These are phyloP conservation scores for Cydia strobilella DNA, from an alignment of 1,140 invertebrate species.

Conservation along the genomic window DNA sequence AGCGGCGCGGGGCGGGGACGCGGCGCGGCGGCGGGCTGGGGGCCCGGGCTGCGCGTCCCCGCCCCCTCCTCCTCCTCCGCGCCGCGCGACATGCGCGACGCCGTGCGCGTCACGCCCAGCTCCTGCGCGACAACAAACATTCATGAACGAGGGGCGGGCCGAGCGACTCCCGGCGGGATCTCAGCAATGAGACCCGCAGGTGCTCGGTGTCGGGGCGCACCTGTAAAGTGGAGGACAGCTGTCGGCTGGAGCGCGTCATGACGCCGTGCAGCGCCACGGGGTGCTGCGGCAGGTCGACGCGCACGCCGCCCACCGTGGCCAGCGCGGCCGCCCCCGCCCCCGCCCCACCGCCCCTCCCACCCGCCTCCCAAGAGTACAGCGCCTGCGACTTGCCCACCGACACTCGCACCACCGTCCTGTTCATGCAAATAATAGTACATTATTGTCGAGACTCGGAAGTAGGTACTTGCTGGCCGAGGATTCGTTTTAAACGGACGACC, in stretches of 20 bases:
- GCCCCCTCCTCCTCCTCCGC: slow-evolving; percentile 34
- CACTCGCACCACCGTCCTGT: slow-evolving; percentile 95
- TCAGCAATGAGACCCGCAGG: too few relatives aligned
- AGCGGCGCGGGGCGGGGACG: slow-evolving; percentile 57
- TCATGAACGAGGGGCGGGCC: too few relatives aligned
- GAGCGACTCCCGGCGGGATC: too few relatives aligned
- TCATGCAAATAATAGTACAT: too few relatives aligned
- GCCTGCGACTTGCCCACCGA: slow-evolving; percentile 95
- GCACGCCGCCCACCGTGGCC: slow-evolving; percentile 92
- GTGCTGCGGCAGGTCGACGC: slow-evolving; percentile 97
- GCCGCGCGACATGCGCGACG: slow-evolving; percentile 84
- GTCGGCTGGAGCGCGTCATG: slow-evolving; percentile 96
- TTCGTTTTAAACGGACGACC: too few relatives aligned
- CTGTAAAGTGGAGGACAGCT: slow-evolving; percentile 89
- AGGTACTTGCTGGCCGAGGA: too few relatives aligned
- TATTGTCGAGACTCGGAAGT: too few relatives aligned
- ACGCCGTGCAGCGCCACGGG: slow-evolving; percentile 97
- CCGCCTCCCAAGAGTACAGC: slow-evolving; percentile 91
- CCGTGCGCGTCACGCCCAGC: slow-evolving; percentile 85
- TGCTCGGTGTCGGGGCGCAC: too few relatives aligned
- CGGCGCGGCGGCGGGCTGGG: slow-evolving; percentile 32
- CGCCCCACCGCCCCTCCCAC: slow-evolving; percentile 81
- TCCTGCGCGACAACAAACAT: slow-evolving; percentile 41
- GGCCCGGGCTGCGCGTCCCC: slow-evolving; percentile 42
- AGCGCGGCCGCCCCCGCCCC: slow-evolving; percentile 93